A percentile compares a stretch with the other conserved stretches of the same genome.
These are phyloP conservation scores for Synanceia verrucosa DNA, from an alignment of 2,797 vertebrate species.

Conservation along the genomic window DNA sequence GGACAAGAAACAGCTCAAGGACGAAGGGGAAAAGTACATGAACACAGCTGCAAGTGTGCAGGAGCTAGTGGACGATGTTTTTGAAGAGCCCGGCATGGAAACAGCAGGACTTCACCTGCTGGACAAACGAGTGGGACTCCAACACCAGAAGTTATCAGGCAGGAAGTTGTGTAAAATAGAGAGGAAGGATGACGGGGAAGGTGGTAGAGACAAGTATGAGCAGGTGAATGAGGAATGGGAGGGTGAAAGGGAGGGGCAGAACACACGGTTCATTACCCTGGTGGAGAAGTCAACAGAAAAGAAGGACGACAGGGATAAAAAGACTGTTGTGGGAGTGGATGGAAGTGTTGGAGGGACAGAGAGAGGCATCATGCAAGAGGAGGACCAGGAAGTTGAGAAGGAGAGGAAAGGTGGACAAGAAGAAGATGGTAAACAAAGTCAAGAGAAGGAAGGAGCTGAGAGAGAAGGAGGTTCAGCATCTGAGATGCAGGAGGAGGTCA, in stretches of 20 bases:
- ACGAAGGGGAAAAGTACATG: slow-evolving; percentile 64
- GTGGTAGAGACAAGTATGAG: slow-evolving; percentile 57
- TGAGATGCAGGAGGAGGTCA: slow-evolving; percentile 25
- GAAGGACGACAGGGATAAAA: slow-evolving; percentile 22
- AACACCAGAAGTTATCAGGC: slow-evolving; percentile 23
- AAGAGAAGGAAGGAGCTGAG: slow-evolving; percentile 6
- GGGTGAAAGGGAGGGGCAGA: slow-evolving; percentile 56
- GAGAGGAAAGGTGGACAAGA: not conserved
- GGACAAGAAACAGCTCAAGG: not conserved
- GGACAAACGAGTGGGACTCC: slow-evolving; percentile 13
- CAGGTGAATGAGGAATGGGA: slow-evolving; percentile 65
- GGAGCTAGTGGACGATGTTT: slow-evolving; percentile 75
- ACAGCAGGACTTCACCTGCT: not conserved
- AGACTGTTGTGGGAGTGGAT: slow-evolving; percentile 20
- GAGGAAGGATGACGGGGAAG: slow-evolving; percentile 18
- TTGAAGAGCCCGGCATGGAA: slow-evolving; percentile 65
- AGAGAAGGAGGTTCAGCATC: slow-evolving; percentile 10
- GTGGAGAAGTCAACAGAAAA: slow-evolving; percentile 45
- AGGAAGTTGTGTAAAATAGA: slow-evolving; percentile 10
- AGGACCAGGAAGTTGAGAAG: not conserved
- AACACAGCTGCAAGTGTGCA: slow-evolving; percentile 65
- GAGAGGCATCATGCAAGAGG: slow-evolving; percentile 26
- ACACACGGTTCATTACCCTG: slow-evolving; percentile 14
- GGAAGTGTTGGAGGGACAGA: slow-evolving; percentile 20
- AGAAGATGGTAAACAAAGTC: slow-evolving; percentile 17